Percentiles rank a stretch among this genome's conserved stretches.
phyloP scores from a whole-genome alignment of 2,113 vertebrate genomes.

The Raphicerus campestris region DNA sequence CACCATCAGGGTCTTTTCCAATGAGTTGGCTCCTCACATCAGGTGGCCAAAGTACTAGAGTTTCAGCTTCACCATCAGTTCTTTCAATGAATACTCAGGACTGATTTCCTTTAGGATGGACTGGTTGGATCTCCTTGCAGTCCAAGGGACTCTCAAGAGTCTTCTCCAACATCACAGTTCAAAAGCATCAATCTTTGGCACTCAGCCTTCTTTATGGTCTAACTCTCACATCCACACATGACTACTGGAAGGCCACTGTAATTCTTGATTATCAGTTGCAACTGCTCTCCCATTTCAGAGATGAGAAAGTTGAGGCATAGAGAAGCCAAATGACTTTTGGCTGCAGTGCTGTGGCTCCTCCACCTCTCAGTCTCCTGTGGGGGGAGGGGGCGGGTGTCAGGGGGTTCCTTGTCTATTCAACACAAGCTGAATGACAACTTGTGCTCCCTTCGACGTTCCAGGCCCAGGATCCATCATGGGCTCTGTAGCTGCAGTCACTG shows the following conservation, averaged over 20 bases:
- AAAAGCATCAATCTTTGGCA: background rate
- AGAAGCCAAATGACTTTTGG: background rate
- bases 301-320: background rate
- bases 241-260: background rate
- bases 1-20: background rate
- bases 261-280: too few relatives aligned
- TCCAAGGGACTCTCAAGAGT: background rate
- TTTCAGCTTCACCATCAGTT: background rate
- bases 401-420: background rate
- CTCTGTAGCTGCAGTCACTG: slow-evolving; percentile 50
- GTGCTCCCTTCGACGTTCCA: background rate
- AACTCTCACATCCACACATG: background rate
- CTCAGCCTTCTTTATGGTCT: background rate
- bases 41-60: background rate
- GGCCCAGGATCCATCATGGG: slow-evolving; percentile 43
- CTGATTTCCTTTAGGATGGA: background rate
- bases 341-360: accelerated
- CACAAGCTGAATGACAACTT: background rate
- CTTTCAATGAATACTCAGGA: background rate
- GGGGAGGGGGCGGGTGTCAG: background rate
- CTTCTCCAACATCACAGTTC: background rate
- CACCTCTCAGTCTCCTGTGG: background rate
- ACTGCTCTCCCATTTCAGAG: background rate
- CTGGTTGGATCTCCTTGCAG: background rate
- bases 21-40: background rate